Evolutionary conservation across 2,797 vertebrate genomes (phyloP).

Genomic region (Sebastes paucispinis): DNA sequence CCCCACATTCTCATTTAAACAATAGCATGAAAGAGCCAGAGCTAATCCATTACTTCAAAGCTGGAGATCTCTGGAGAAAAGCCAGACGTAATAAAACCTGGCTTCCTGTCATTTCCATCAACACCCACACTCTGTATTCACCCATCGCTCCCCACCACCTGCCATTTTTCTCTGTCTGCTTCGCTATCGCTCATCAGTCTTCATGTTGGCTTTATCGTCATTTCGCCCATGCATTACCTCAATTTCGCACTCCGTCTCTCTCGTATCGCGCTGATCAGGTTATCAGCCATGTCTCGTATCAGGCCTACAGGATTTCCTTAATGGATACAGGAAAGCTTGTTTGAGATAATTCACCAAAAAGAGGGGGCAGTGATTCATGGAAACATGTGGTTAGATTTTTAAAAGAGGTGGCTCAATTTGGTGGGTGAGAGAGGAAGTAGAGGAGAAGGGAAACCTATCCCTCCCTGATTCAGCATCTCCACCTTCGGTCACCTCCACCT

Average conservation of each 20-base stretch:
- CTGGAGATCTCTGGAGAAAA: constrained; percentile 25
- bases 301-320: constrained; percentile 18
- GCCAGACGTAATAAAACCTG: constrained; percentile 46
- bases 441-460: background rate
- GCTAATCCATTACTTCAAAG: constrained; percentile 30
- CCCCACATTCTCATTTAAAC: constrained; percentile 30
- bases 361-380: background rate
- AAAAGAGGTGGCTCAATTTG: background rate
- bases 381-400: background rate
- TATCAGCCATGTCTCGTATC: constrained; percentile 15
- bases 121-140: constrained; percentile 8
- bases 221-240: constrained; percentile 25
- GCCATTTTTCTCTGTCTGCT: background rate
- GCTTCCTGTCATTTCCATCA: constrained; percentile 49
- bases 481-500: background rate
- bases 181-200: background rate
- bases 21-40: constrained; percentile 17
- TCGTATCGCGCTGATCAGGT: constrained; percentile 8
- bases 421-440: background rate
- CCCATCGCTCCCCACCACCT: background rate
- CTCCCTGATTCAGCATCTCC: background rate
- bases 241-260: background rate
- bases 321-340: constrained; percentile 13
- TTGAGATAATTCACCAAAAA: constrained; percentile 5
- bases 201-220: background rate